Evolutionary conservation across 2,113 vertebrate species (phyloP).

Genomic region (Eubucco bourcierii): DNA sequence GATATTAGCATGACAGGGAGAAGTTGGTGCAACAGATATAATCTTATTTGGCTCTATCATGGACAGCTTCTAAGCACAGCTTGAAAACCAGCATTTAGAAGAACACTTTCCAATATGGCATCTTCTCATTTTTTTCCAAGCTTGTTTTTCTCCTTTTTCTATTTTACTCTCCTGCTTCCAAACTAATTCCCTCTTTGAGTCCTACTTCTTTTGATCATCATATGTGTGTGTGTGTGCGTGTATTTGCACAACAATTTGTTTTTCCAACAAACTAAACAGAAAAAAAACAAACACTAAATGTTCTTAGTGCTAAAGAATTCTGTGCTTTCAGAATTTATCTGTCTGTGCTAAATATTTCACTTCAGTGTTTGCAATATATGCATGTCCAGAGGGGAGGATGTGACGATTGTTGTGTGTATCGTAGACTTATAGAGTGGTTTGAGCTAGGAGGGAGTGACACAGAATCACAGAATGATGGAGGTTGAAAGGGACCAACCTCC

Average conservation of each 20-base stretch:
- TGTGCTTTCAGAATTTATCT: neutral
- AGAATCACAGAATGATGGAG: too few relatives aligned
- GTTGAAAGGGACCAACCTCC: too few relatives aligned
- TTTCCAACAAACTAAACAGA: neutral
- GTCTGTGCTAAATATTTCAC: neutral
- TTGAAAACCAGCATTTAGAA: slow-evolving; percentile 62
- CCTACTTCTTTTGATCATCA: neutral
- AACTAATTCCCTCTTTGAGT: neutral
- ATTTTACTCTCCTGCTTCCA: neutral
- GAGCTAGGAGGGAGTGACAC: too few relatives aligned
- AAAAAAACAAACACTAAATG: neutral
- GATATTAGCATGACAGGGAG: slow-evolving; percentile 42
- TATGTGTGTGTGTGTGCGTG: neutral
- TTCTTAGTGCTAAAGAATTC: neutral
- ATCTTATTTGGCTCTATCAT: slow-evolving; percentile 62
- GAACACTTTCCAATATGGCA: slow-evolving; percentile 53
- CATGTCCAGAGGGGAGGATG: neutral
- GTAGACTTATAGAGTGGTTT: too few relatives aligned
- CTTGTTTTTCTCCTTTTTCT: neutral
- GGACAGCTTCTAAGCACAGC: slow-evolving; percentile 66
- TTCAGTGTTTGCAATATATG: neutral
- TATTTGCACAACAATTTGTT: neutral
- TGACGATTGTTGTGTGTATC: neutral
- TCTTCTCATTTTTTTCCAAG: neutral
- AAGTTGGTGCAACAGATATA: slow-evolving; percentile 28